Evolutionary conservation across 2,797 vertebrate genomes (phyloP), one percentile per base, ranked within the genome.

Genomic region (Micropoecilia bifurca): DNA sequence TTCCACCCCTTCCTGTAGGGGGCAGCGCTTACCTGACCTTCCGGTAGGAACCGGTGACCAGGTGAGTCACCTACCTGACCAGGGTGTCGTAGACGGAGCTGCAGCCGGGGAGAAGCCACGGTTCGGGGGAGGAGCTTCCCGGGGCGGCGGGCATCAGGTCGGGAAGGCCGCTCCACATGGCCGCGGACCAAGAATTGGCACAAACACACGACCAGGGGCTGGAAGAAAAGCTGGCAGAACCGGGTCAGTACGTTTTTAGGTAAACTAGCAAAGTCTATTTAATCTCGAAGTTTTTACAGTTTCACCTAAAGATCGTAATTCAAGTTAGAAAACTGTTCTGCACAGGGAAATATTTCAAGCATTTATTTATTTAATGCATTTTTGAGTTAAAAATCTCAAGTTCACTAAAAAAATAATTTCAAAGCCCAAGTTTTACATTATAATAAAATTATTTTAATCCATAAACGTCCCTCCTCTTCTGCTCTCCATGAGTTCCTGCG

Each of bases 31-130:
- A 63, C 59, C 28, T 2, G 28, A 28, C 4, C 8, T 13, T 0
- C 55, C 25, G 25, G 25, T 25, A 25, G 53, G 8, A 55, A 9
- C 6, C 13, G 1, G 28, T 33, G 57, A 25, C 22, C 55, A 33
- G 47, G 39, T 30, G 39, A 0, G 28, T 33, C 6, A 4, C 88
- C 77, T 85, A 97, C 96, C 96, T 96, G 91, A 97, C 96, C 77
- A 96, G 90, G 76, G 96, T 96, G 86, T 97, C 95, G 25, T 93
- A 96, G 33, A 96, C 95, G 0, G 91, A 94, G 83, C 94, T 96
- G 90, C 95, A 96, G 80, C 95, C 96, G 0, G 96, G 96, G n/a
- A 97, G 93, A 82, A 97, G 95, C 96, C 96, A 97, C 0, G 96
- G 96, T 75, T 97, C 96, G 0, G 95, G 96, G 83, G 93, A 82